A percentile compares a stretch with the other conserved stretches of the same genome.
Evolutionary conservation across 2,888 invertebrate genomes (phyloP).

Genomic region (Rotaria magnacalcarata): DNA sequence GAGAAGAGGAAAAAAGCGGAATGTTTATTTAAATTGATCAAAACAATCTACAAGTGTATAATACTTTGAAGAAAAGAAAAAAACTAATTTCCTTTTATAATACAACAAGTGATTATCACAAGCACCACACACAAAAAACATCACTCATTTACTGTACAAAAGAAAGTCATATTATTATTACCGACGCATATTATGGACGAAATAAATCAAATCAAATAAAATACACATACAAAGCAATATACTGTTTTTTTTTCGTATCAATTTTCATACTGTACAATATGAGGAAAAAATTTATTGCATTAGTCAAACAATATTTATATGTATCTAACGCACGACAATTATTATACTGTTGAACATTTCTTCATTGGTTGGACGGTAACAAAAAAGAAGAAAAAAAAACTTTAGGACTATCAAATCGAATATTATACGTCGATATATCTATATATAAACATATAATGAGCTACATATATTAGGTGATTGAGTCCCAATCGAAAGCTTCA

Average conservation of each 20-base stretch:
- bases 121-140: background rate
- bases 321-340: background rate
- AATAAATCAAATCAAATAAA: background rate
- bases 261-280: background rate
- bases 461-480: background rate
- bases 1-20: background rate
- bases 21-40: background rate
- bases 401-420: background rate
- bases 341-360: background rate
- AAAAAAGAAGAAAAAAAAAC: background rate
- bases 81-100: background rate
- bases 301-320: background rate
- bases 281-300: background rate
- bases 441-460: background rate
- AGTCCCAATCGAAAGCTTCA: slow-evolving; percentile 16
- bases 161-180: background rate
- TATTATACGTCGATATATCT: background rate
- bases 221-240: background rate
- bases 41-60: background rate
- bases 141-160: background rate
- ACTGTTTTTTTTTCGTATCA: too few relatives aligned
- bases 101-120: background rate
- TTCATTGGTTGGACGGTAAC: background rate
- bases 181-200: background rate
- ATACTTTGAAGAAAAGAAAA: background rate